Conservation (phyloP, 2,888 invertebrate genomes). For the Gari tellinella region DNA sequence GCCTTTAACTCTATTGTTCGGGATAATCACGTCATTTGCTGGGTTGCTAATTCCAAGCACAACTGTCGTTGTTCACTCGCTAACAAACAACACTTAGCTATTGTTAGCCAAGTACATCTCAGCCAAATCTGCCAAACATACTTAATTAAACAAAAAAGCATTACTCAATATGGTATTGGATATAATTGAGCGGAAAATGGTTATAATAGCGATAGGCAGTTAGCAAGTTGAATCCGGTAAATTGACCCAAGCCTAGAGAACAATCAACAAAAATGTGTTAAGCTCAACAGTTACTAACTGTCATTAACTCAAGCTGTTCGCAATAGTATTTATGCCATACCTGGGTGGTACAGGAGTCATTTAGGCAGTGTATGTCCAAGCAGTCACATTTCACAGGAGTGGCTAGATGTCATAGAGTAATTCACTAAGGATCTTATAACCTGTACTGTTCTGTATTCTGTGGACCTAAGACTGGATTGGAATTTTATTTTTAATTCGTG, state of each 20-base stretch:
- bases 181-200: slow-evolving; percentile 7
- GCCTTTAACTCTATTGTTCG: no score
- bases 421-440: no score
- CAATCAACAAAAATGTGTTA: slow-evolving; percentile 38
- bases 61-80: no score
- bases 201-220: slow-evolving; percentile 11
- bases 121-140: slow-evolving; percentile 49
- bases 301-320: slow-evolving; percentile 41
- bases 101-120: slow-evolving; percentile 29
- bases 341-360: neutral
- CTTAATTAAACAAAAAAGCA: slow-evolving; percentile 38
- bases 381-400: no score
- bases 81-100: slow-evolving; percentile 23
- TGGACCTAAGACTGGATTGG: neutral
- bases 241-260: slow-evolving; percentile 48
- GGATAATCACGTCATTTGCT: no score
- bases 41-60: no score
- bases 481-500: no score
- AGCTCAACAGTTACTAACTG: slow-evolving; percentile 47
- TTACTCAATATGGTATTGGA: slow-evolving; percentile 26
- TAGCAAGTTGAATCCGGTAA: slow-evolving; percentile 53
- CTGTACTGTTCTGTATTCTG: neutral
- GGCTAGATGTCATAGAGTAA: no score
- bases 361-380: neutral
- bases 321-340: neutral